phyloP scores from a whole-genome alignment of 2,888 invertebrate species.

The Acanthosoma haemorrhoidale region DNA sequence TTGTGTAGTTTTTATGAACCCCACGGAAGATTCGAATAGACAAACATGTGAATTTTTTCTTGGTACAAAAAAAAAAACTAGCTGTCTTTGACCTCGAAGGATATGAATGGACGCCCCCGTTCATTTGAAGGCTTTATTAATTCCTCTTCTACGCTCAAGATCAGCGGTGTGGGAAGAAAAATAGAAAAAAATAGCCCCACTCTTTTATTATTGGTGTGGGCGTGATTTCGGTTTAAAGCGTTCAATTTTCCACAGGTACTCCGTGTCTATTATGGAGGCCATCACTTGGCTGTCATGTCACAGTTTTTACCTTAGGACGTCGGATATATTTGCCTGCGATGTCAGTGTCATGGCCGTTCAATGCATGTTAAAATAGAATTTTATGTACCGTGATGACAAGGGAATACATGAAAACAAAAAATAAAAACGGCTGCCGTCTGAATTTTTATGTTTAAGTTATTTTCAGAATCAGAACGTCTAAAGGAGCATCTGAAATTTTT shows the following conservation, averaged over 20 bases:
- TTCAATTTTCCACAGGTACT: conserved; percentile 1
- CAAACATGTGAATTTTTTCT: too few relatives aligned
- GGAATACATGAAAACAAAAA: too few relatives aligned
- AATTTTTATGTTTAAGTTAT: too few relatives aligned
- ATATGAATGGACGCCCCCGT: too few relatives aligned
- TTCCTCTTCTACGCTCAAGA: not conserved
- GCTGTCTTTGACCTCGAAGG: too few relatives aligned
- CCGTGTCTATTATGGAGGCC: not conserved
- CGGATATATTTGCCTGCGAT: not conserved
- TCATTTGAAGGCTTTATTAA: not conserved
- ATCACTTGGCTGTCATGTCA: conserved; percentile 2
- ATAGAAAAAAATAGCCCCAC: not conserved
- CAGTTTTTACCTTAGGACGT: not conserved
- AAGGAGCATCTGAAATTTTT: too few relatives aligned
- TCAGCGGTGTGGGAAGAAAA: not conserved
- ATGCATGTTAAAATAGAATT: not conserved
- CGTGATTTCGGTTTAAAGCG: conserved; percentile 5
- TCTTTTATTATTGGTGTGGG: not conserved
- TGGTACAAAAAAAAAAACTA: too few relatives aligned
- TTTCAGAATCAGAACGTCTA: too few relatives aligned
- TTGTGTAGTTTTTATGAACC: too few relatives aligned
- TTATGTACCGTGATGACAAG: too few relatives aligned
- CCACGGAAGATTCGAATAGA: too few relatives aligned
- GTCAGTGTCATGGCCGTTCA: not conserved
- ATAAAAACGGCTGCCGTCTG: too few relatives aligned